Base-by-base conservation (phyloP, 2,888 invertebrate genomes). In the Melitaea athalia region DNA sequence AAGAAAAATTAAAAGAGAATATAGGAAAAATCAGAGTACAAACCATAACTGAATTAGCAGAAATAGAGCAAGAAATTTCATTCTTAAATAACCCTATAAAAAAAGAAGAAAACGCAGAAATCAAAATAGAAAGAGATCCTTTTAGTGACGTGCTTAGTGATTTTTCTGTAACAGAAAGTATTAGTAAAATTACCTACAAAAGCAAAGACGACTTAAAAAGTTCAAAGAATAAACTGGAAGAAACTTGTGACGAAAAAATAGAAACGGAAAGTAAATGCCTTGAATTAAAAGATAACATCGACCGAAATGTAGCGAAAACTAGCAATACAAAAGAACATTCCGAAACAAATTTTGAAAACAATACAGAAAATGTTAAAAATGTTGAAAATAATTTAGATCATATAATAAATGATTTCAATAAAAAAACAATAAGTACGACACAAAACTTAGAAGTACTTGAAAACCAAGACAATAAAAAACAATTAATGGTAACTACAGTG, bases 81-180 rank as follows among this genome's bases (percentile, higher is more conserved):
- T 14, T 31, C 1, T 14, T 55, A 33, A 33, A 24, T 33, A 55
- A 31, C 33, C 33, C 8, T 6, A 33, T 55, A 2, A 55, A 45
- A 14, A 24, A 42, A 42, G 10, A 61, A 47, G 74, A 79, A 52
- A 72, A 79, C 65, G 67, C 73, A 33, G 63, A 69, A 17, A 61
- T 69, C 12, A 69, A 74, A 66, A 52, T 63, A 17, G 64, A 49
- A 14, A 33, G 3, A 10, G 17, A 55, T 14, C 2, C 24, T 7
- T 12, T 55, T 33, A 31, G 17, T 10, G 50, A 50, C 15, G 10
- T 11, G 8, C 8, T 8, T 17, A 50, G 3, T 15, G 15, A 50
- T 10, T 15, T 53, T 5, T 24, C 53, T 53, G 31, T 55, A 31
- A 55, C 5, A 6, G 53, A 55, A 33, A 55, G 14, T n/a, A 33